Percentiles rank a stretch among this genome's conserved stretches.
Evolutionary conservation across 2,888 invertebrate genomes (phyloP).

Genomic region (Belgica antarctica): DNA sequence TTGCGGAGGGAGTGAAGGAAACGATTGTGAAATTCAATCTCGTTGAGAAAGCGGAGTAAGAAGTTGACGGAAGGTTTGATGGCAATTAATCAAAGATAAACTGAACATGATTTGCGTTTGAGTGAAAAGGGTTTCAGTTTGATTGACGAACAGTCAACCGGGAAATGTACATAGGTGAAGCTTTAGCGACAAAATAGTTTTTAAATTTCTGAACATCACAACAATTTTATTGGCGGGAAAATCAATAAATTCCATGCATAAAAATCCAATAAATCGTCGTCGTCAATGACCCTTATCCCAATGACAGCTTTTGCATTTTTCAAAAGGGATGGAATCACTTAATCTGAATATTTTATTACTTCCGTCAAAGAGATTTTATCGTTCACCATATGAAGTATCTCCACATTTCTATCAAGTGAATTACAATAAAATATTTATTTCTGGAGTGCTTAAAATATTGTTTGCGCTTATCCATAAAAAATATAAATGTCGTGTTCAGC

Average conservation of each 20-base stretch:
- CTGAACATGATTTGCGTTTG: constrained; percentile 25
- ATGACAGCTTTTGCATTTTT: background rate
- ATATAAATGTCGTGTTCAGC: constrained; percentile 14
- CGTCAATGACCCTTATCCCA: constrained; percentile 16
- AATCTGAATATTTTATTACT: constrained; percentile 37
- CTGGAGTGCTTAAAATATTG: constrained; percentile 6
- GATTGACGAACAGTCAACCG: too few species aligned
- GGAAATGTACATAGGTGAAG: background rate
- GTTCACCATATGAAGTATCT: background rate
- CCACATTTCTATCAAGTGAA: background rate
- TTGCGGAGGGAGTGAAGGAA: constrained; percentile 10
- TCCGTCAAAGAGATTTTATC: constrained; percentile 28
- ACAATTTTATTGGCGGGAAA: constrained; percentile 12
- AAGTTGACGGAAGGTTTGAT: constrained; percentile 41
- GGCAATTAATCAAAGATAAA: constrained; percentile 42
- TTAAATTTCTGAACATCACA: background rate
- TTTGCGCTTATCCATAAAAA: background rate
- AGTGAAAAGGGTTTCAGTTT: constrained; percentile 9
- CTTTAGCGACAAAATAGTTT: background rate
- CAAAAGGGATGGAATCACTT: constrained; percentile 5
- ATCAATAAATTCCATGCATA: constrained; percentile 37
- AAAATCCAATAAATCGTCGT: constrained; percentile 31
- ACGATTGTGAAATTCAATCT: constrained; percentile 36
- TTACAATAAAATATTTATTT: constrained; percentile 23
- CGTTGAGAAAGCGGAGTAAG: background rate